Percentiles rank a stretch among this genome's conserved stretches.
Evolutionary conservation across 2,797 vertebrate genomes (phyloP).

Genomic region (Phoebastria nigripes): DNA sequence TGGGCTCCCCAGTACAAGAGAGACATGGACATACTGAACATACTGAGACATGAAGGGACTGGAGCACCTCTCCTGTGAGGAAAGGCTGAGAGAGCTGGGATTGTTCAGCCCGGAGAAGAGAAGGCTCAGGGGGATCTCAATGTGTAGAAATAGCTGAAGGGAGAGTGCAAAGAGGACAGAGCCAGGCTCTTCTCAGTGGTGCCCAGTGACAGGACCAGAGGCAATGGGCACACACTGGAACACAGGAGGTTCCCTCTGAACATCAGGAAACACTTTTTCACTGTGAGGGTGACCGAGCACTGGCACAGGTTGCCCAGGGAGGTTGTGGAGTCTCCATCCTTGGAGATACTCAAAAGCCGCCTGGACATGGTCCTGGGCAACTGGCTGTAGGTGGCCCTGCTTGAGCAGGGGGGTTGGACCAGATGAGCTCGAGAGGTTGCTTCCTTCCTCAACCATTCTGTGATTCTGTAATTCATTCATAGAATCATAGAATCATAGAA

Average conservation of each 20-base stretch:
- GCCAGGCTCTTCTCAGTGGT: neutral
- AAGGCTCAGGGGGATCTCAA: neutral
- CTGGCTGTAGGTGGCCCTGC: neutral
- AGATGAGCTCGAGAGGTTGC: neutral
- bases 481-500: too few species aligned
- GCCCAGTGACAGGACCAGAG: neutral
- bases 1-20: neutral
- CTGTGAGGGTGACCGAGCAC: neutral
- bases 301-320: neutral
- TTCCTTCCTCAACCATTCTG: neutral
- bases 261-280: neutral
- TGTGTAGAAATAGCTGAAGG: neutral
- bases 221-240: neutral
- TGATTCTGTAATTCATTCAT: neutral
- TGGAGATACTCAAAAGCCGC: neutral
- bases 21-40: neutral
- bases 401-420: neutral
- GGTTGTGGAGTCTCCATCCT: neutral
- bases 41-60: neutral
- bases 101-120: neutral
- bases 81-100: neutral
- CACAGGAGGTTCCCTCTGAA: neutral
- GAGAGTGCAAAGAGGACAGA: neutral
- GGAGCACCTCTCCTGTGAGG: neutral
- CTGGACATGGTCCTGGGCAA: neutral